These are phyloP conservation scores for Paracyclopina nana DNA, from an alignment of 1,140 invertebrate genomes.

Conservation along the genomic window DNA sequence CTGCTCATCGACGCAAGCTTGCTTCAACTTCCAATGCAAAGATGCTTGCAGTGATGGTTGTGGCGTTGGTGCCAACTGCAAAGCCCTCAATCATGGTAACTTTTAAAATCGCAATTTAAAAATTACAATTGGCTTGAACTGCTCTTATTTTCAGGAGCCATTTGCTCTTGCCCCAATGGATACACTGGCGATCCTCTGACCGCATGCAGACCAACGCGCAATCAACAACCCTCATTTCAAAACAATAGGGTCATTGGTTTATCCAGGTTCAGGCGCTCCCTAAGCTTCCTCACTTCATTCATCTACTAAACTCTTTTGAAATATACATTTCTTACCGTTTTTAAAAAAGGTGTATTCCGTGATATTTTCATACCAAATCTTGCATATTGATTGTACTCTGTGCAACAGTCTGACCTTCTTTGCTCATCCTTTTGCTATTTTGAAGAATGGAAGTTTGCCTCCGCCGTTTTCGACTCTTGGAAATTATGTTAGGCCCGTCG, in stretches of 20 bases:
- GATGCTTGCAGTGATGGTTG: slow-evolving; percentile 23
- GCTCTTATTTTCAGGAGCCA: slow-evolving; percentile 33
- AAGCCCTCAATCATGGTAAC: slow-evolving; percentile 24
- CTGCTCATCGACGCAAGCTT: slow-evolving; percentile 24
- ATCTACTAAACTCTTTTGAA: slow-evolving; percentile 1
- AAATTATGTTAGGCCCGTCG: too few relatives aligned
- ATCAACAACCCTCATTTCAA: neutral
- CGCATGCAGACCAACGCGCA: slow-evolving; percentile 30
- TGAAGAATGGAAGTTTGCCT: too few relatives aligned
- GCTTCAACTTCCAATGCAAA: slow-evolving; percentile 23
- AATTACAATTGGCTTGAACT: neutral
- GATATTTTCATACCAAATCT: too few relatives aligned
- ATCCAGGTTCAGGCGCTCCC: neutral
- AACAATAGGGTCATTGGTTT: neutral
- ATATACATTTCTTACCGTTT: too few relatives aligned
- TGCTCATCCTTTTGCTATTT: too few relatives aligned
- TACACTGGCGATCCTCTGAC: slow-evolving; percentile 55
- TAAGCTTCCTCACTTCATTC: neutral
- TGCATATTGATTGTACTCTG: too few relatives aligned
- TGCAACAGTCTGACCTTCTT: too few relatives aligned
- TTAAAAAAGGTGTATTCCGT: too few relatives aligned
- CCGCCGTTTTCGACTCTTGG: too few relatives aligned
- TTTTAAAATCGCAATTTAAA: neutral
- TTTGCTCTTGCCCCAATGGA: slow-evolving; percentile 60
- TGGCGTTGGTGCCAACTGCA: slow-evolving; percentile 23